phyloP scores from a whole-genome alignment of 2,888 invertebrate species.

The Oeneis ivallda region DNA sequence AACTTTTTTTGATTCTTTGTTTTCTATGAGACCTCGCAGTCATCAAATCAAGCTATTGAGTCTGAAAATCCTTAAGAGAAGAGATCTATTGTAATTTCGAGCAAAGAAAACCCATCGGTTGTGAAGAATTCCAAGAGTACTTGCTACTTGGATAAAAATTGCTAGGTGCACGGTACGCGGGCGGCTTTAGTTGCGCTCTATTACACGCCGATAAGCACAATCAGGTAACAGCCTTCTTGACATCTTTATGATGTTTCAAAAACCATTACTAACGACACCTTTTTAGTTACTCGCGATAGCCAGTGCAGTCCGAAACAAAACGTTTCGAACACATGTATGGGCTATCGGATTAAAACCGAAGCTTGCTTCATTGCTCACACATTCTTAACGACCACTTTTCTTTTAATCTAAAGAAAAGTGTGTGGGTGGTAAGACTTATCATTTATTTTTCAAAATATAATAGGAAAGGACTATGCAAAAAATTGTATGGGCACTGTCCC shows the following conservation, averaged over 20 bases:
- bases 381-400: slow-evolving; percentile 14
- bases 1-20: no score
- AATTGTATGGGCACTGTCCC: no score
- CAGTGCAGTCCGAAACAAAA: slow-evolving; percentile 61
- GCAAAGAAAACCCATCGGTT: neutral
- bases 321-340: slow-evolving; percentile 47
- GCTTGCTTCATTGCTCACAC: slow-evolving; percentile 18
- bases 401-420: slow-evolving; percentile 13
- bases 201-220: slow-evolving; percentile 70
- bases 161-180: slow-evolving; percentile 48
- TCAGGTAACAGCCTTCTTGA: slow-evolving; percentile 75
- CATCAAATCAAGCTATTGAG: no score
- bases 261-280: slow-evolving; percentile 82
- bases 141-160: neutral
- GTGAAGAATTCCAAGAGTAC: neutral
- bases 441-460: no score
- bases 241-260: slow-evolving; percentile 81
- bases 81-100: no score
- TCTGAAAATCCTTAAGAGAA: no score
- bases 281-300: slow-evolving; percentile 79
- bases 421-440: neutral
- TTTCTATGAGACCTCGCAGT: no score
- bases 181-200: slow-evolving; percentile 61
- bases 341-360: slow-evolving; percentile 22
- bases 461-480: no score